Evolutionary conservation across 2,113 vertebrate genomes (phyloP), one percentile per base, ranked within the genome.

Genomic region (Donacobius atricapilla): DNA sequence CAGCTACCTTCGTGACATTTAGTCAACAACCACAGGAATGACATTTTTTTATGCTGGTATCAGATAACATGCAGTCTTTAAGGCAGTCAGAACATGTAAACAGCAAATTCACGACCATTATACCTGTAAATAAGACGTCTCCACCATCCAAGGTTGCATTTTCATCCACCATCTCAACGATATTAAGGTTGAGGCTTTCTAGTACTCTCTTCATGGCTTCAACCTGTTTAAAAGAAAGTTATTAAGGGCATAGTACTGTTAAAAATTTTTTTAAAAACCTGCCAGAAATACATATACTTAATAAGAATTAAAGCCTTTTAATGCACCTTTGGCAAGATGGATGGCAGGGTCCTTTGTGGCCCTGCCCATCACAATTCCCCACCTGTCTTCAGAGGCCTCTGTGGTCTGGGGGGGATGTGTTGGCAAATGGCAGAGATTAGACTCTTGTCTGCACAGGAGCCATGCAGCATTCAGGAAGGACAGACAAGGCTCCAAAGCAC

Each of bases 81-180:
- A 47, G 44, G 66, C 48, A 81, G 33, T 4, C 47, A 58, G 68
- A 94, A 82, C n/a, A 89, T 8, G 7, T 48, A 82, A 92, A 83
- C 22, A 86, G 25, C 11, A 80, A 94, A 89, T 42, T 88, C 45
- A 45, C 61, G 48, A 71, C 40, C 60, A 78, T 28, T 53, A 4
- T 98, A 99, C 99, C 99, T 98, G 99, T 99, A 93, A 99, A 99
- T 88, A 99, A 98, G 92, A 99, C 99, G 1, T 99, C 99, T 92
- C 99, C 99, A 76, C 99, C 99, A 60, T 99, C 99, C 96, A 99
- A 97, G 12, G 98, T 99, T 56, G 99, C 99, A 0, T 98, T 98
- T 96, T 99, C 99, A 61, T 99, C 99, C 15, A 97, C 98, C 99
- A 99, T 99, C 94, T 99, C 99, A 66, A 99, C 98, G 40, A 99